phyloP scores from a whole-genome alignment of 2,888 invertebrate genomes.

The Standfussiana lucernea region DNA sequence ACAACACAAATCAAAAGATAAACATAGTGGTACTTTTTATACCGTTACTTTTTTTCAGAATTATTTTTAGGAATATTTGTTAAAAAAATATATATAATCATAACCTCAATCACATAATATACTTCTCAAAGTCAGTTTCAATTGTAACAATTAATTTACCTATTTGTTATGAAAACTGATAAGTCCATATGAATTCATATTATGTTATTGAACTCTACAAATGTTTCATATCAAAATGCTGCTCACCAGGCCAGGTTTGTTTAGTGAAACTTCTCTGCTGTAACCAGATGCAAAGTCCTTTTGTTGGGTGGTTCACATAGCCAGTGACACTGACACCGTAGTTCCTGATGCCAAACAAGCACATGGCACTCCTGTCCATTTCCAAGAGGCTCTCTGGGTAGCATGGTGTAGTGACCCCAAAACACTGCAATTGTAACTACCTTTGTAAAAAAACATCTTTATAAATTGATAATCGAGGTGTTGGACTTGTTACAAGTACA shows the following conservation, averaged over 20 bases:
- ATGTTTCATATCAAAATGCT: neutral
- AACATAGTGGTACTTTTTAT: neutral
- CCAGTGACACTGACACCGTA: conserved; percentile 99
- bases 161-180: neutral
- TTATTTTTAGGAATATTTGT: neutral
- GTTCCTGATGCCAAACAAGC: conserved; percentile 97
- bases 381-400: conserved; percentile 91
- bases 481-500: too few species aligned
- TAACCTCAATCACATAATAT: neutral
- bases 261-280: conserved; percentile 97
- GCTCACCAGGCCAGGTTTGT: conserved; percentile 97
- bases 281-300: conserved; percentile 97
- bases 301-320: conserved; percentile 95
- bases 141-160: neutral
- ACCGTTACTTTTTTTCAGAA: neutral
- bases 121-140: neutral
- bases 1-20: neutral
- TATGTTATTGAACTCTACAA: neutral
- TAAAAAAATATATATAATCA: neutral
- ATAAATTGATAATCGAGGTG: neutral
- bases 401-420: conserved; percentile 95
- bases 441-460: neutral
- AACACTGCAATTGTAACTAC: conserved; percentile 91
- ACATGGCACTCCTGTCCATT: conserved; percentile 98
- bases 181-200: neutral